A percentile compares a stretch with the other conserved stretches of the same genome.
These are phyloP conservation scores for Wasmannia auropunctata DNA, from an alignment of 1,140 invertebrate genomes.

Conservation along the genomic window DNA sequence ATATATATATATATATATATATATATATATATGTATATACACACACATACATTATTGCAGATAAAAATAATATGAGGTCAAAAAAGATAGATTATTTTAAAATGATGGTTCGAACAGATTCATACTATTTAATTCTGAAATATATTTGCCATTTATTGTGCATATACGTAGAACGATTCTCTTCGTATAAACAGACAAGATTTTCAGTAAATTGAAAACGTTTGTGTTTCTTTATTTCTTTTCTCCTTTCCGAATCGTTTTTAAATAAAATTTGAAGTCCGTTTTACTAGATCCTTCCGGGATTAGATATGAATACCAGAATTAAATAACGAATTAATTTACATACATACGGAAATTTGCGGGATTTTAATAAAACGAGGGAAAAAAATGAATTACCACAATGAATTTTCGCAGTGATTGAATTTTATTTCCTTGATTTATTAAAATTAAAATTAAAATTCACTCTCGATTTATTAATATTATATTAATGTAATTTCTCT, in stretches of 20 bases:
- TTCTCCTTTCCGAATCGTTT: not conserved
- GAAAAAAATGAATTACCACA: not conserved
- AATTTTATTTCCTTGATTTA: conserved; percentile 14
- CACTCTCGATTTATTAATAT: not conserved
- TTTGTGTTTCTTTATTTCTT: not conserved
- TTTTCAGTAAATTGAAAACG: not conserved
- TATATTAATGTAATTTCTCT: not conserved
- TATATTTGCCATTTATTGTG: not conserved
- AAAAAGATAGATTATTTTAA: not conserved
- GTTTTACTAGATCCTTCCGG: not conserved
- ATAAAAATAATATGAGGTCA: not conserved
- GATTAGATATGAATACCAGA: not conserved
- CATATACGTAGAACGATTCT: not conserved
- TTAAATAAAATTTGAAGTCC: not conserved
- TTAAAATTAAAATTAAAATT: conserved; percentile 12
- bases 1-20: not conserved
- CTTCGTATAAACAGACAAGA: not conserved
- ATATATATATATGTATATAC: not conserved
- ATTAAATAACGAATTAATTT: conserved; percentile 15
- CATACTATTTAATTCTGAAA: not conserved
- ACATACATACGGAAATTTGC: not conserved
- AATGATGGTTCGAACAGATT: not conserved
- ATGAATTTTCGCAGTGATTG: conserved; percentile 10
- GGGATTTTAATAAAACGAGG: not conserved
- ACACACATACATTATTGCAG: not conserved